These are phyloP conservation scores for Progne subis DNA, from an alignment of 2,113 vertebrate genomes.

Conservation along the genomic window DNA sequence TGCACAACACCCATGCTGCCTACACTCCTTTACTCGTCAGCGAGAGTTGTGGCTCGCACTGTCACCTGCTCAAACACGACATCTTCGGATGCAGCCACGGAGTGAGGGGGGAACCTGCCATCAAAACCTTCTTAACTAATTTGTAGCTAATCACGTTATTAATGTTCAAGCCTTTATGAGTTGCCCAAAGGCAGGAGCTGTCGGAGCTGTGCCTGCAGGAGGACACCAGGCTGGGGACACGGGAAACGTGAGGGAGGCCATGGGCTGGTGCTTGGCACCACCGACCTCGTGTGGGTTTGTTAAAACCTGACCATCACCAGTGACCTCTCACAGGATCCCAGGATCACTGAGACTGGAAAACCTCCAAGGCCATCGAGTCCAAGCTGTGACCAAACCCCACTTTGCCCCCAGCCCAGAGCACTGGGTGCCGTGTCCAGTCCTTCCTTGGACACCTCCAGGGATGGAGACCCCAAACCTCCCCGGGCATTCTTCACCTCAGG, in stretches of 20 bases:
- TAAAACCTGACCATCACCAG: background rate
- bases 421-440: accelerated
- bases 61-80: background rate
- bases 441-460: background rate
- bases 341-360: background rate
- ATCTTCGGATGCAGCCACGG: accelerated
- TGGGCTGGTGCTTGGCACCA: accelerated
- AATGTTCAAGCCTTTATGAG: background rate
- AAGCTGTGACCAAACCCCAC: accelerated
- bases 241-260: accelerated
- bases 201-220: background rate
- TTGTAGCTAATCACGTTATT: slow-evolving; percentile 53
- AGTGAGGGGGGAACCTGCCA: background rate
- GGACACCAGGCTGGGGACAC: background rate
- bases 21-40: background rate
- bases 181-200: slow-evolving; percentile 12
- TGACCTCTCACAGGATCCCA: background rate
- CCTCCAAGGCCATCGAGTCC: accelerated
- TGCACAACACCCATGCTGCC: background rate
- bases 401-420: background rate
- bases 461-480: accelerated
- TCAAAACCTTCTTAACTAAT: slow-evolving; percentile 58
- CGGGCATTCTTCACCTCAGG: background rate
- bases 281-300: accelerated
- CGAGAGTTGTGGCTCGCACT: slow-evolving; percentile 28